Conservation (phyloP, 2,113 vertebrate species). For the Carassius carassius region DNA sequence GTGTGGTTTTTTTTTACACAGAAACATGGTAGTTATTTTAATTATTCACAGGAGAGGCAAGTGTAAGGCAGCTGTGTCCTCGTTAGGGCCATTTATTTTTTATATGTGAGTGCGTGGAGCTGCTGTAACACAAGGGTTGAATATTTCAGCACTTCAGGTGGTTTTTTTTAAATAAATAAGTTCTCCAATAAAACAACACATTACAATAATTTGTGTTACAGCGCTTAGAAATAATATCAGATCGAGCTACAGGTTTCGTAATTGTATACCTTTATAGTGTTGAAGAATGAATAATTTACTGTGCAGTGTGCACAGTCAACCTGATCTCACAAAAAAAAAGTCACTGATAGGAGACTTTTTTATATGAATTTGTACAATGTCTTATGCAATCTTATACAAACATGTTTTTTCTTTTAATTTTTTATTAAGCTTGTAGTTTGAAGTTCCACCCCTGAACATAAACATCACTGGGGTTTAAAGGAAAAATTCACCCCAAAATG, state of each 20-base stretch:
- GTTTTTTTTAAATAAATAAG: too few relatives aligned
- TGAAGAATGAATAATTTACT: too few relatives aligned
- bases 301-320: too few relatives aligned
- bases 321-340: too few relatives aligned
- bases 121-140: background rate
- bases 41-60: conserved; percentile 12
- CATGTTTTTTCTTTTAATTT: too few relatives aligned
- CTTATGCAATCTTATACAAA: too few relatives aligned
- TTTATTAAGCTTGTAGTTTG: too few relatives aligned
- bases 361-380: too few relatives aligned
- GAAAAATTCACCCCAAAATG: too few relatives aligned
- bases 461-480: too few relatives aligned
- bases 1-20: conserved; percentile 17
- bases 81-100: conserved; percentile 27
- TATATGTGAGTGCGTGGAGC: background rate
- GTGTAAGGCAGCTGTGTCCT: conserved; percentile 7
- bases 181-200: background rate
- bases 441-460: too few relatives aligned
- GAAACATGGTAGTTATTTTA: background rate
- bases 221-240: background rate
- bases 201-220: background rate
- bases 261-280: background rate
- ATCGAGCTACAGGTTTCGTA: background rate
- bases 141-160: background rate
- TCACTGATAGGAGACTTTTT: too few relatives aligned